These are phyloP conservation scores for Cherax quadricarinatus DNA, from an alignment of 1,140 invertebrate species.

Conservation along the genomic window DNA sequence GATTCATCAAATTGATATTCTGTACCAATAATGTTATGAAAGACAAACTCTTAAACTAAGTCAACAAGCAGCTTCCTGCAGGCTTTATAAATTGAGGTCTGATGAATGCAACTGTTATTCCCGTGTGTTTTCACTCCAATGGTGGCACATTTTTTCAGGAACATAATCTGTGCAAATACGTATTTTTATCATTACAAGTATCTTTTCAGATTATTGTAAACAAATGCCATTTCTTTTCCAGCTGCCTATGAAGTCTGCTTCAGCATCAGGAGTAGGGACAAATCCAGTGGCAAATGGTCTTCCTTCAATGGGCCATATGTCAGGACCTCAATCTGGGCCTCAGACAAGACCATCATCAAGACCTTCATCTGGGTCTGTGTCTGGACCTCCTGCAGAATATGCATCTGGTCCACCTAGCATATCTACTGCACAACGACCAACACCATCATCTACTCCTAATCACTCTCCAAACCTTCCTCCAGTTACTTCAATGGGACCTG, in stretches of 20 bases:
- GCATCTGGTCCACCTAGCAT: neutral
- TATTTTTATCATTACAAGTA: too few species aligned
- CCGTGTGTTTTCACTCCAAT: too few species aligned
- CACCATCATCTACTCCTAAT: slow-evolving; percentile 50
- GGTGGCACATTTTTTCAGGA: too few species aligned
- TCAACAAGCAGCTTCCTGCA: too few species aligned
- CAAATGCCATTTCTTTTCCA: neutral
- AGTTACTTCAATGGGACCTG: neutral
- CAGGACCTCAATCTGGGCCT: slow-evolving; percentile 8
- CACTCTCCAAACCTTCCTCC: neutral
- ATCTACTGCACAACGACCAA: neutral
- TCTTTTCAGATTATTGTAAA: too few species aligned
- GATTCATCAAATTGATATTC: too few species aligned
- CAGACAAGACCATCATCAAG: neutral
- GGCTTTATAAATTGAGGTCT: too few species aligned
- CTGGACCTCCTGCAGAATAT: neutral
- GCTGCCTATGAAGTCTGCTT: neutral
- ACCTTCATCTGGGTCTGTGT: neutral
- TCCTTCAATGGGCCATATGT: slow-evolving; percentile 27
- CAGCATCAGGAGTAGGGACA: neutral
- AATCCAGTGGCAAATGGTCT: slow-evolving; percentile 45
- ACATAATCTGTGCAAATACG: too few species aligned
- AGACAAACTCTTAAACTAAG: too few species aligned
- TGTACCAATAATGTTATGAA: too few species aligned
- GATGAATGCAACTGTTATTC: too few species aligned